These are phyloP conservation scores for Takifugu flavidus DNA, from an alignment of 2,113 vertebrate genomes.

Conservation along the genomic window DNA sequence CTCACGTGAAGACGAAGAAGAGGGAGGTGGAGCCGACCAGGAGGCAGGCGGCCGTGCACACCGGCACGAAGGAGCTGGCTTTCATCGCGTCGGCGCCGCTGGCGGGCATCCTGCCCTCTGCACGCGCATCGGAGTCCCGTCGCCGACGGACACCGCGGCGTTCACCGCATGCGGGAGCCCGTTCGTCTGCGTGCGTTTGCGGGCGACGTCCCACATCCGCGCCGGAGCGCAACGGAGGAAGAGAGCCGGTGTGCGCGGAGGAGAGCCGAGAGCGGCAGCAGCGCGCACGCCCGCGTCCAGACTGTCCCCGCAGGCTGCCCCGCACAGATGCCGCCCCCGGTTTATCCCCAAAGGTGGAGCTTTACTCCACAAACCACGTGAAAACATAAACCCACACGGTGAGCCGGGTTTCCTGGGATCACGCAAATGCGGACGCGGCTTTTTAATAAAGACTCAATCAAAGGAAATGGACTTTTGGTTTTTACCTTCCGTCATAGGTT, in stretches of 20 bases:
- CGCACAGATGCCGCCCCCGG: conserved; percentile 42
- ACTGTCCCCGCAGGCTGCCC: conserved; percentile 34
- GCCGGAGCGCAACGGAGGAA: neutral
- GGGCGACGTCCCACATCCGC: conserved; percentile 10
- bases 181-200: neutral
- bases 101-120: conserved; percentile 88
- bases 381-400: conserved; percentile 1
- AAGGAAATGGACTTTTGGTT: no score
- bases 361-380: conserved; percentile 13
- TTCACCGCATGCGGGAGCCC: neutral
- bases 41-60: conserved; percentile 88
- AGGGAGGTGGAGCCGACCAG: conserved; percentile 89
- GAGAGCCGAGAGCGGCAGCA: neutral
- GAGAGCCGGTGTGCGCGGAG: neutral
- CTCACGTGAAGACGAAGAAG: conserved; percentile 98
- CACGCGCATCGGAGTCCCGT: conserved; percentile 72
- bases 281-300: conserved; percentile 25
- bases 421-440: no score
- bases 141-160: neutral
- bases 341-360: conserved; percentile 60
- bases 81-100: conserved; percentile 87
- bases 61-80: conserved; percentile 90
- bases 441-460: no score
- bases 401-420: neutral
- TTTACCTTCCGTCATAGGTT: no score